Evolutionary conservation across 2,888 invertebrate species (phyloP).

Genomic region (Drepanosiphum platanoidis): DNA sequence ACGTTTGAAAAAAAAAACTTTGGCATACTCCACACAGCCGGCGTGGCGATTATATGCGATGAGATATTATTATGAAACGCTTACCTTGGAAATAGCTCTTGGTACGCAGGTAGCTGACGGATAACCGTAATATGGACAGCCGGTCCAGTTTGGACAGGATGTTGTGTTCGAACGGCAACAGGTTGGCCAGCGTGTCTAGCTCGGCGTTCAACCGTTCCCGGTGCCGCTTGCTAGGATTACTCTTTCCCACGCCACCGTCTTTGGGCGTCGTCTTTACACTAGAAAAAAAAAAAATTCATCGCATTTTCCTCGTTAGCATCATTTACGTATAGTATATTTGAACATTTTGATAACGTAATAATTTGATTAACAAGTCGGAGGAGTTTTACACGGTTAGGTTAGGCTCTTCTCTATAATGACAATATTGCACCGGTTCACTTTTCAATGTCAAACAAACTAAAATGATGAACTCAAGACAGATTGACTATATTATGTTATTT

Average conservation of each 20-base stretch:
- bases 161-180: conserved; percentile 96
- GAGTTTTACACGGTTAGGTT: no score
- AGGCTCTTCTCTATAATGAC: no score
- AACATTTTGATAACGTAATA: background rate
- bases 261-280: conserved; percentile 88
- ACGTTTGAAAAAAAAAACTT: no score
- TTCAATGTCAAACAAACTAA: no score
- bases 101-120: conserved; percentile 97
- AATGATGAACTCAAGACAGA: no score
- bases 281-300: conserved; percentile 69
- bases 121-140: conserved; percentile 94
- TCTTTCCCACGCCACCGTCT: conserved; percentile 93
- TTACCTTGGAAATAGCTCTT: conserved; percentile 99
- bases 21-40: no score
- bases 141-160: conserved; percentile 98
- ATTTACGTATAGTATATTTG: background rate
- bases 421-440: no score
- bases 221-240: conserved; percentile 98
- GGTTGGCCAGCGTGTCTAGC: conserved; percentile 93
- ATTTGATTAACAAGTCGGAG: no score
- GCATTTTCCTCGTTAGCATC: background rate
- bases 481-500: no score
- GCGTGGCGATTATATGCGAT: background rate
- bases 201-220: conserved; percentile 98
- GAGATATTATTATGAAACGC: conserved; percentile 65